These are phyloP conservation scores for Dicaeum eximium DNA, from an alignment of 2,113 vertebrate species.

Conservation along the genomic window DNA sequence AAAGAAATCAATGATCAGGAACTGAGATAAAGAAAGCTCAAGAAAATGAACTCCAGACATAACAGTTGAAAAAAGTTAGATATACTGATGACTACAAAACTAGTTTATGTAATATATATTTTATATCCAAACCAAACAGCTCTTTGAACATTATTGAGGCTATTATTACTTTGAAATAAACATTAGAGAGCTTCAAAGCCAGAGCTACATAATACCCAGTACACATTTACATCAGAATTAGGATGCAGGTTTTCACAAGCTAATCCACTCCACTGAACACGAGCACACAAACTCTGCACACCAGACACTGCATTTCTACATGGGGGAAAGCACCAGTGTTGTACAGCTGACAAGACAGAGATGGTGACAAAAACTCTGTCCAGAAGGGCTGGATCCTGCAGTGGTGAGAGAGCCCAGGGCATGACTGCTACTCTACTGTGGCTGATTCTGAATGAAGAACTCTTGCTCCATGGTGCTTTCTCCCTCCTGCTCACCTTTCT, in stretches of 20 bases:
- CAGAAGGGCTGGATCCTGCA: background rate
- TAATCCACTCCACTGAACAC: background rate
- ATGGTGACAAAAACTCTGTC: background rate
- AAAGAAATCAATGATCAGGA: constrained; percentile 24
- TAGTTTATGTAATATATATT: constrained; percentile 13
- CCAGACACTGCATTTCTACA: background rate
- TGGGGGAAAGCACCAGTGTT: background rate
- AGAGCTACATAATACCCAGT: background rate
- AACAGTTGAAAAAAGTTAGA: background rate
- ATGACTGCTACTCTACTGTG: background rate
- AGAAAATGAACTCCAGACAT: constrained; percentile 32
- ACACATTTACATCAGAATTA: constrained; percentile 3
- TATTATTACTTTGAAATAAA: constrained; percentile 56
- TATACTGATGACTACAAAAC: background rate
- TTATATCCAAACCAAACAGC: constrained; percentile 39
- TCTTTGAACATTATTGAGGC: constrained; percentile 30
- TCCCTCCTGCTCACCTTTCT: background rate
- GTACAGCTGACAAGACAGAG: background rate
- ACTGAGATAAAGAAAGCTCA: constrained; percentile 33
- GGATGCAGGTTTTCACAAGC: background rate
- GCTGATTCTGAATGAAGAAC: background rate
- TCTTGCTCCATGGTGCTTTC: background rate
- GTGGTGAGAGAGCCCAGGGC: background rate
- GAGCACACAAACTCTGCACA: background rate
- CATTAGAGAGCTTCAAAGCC: constrained; percentile 24